Evolutionary conservation across 1,140 invertebrate species (phyloP), one percentile per base, ranked within the genome.

Genomic region (Ctenoplectra terminalis): DNA sequence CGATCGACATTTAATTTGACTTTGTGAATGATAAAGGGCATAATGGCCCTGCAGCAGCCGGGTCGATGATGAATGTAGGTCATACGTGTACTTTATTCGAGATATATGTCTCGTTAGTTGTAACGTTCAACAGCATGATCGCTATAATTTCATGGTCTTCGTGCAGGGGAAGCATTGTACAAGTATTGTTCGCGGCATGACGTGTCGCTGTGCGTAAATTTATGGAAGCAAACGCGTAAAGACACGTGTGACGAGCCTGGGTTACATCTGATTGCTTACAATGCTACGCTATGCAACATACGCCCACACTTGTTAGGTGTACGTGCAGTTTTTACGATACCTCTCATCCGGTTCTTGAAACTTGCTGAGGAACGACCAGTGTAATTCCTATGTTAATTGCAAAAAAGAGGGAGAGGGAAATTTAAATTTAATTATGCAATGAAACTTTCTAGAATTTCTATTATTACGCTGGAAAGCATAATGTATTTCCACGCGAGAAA

Each of bases 1-100:
- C 9, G n/a, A 29, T 5, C 43, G 50, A 70, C 54, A 40, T 60
- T 48, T 7, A 23, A 50, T 81, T 48, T 17, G 6, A 9, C 11
- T 60, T n/a, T 17, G 50, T 40, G 29, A 37, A 50, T 20, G 48
- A 82, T 48, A 64, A 82, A 82, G 81, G 66, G 66, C 56, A 17
- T 50, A 15, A 82, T 58, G 56, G 74, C 67, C 54, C 54, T 72
- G 75, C 60, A 52, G 64, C 40, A 31, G 73, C 50, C n/a, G 11
- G n/a, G 58, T 31, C 26, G 58, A 75, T 70, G 72, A 63, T 34
- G 72, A 83, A 87, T 87, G 29, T 84, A 52, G 86, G 85, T 87
- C 81, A 87, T n/a, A 34, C 67, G 46, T 61, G 73, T 46, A 83
- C 82, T 86, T 76, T 58, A 43, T 64, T 23, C 46, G 50, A 61